Conservation (phyloP, 2,888 invertebrate genomes). For the Polymixis lichenea region DNA sequence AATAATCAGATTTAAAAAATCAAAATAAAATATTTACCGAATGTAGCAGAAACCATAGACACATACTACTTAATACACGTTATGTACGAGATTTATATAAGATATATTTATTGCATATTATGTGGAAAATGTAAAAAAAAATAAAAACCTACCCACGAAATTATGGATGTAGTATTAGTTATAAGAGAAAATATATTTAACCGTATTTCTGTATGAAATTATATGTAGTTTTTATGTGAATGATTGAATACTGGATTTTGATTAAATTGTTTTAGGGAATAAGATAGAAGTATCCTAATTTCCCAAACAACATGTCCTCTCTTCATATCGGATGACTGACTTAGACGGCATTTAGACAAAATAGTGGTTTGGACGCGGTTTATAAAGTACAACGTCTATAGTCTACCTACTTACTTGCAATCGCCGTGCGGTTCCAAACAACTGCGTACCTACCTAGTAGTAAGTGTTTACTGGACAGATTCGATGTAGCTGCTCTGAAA, state of each 20-base stretch:
- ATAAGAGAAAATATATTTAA: slow-evolving; percentile 90
- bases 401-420: too few relatives aligned
- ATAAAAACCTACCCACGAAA: slow-evolving; percentile 82
- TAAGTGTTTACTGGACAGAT: neutral
- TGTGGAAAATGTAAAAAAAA: slow-evolving; percentile 88
- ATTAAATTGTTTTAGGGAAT: slow-evolving; percentile 89
- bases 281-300: slow-evolving; percentile 78
- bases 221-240: slow-evolving; percentile 91
- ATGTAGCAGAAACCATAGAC: slow-evolving; percentile 77
- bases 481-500: neutral
- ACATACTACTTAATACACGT: slow-evolving; percentile 73
- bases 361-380: neutral
- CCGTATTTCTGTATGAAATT: slow-evolving; percentile 91
- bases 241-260: slow-evolving; percentile 89
- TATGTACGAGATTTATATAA: slow-evolving; percentile 84
- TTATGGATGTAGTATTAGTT: slow-evolving; percentile 87
- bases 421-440: neutral
- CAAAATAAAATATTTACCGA: slow-evolving; percentile 83
- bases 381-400: neutral
- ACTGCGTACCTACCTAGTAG: neutral
- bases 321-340: neutral
- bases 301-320: slow-evolving; percentile 60
- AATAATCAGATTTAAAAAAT: slow-evolving; percentile 76
- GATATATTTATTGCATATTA: slow-evolving; percentile 87
- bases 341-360: neutral